phyloP scores from a whole-genome alignment of 2,113 vertebrate species.

The Micronycteris hirsuta region DNA sequence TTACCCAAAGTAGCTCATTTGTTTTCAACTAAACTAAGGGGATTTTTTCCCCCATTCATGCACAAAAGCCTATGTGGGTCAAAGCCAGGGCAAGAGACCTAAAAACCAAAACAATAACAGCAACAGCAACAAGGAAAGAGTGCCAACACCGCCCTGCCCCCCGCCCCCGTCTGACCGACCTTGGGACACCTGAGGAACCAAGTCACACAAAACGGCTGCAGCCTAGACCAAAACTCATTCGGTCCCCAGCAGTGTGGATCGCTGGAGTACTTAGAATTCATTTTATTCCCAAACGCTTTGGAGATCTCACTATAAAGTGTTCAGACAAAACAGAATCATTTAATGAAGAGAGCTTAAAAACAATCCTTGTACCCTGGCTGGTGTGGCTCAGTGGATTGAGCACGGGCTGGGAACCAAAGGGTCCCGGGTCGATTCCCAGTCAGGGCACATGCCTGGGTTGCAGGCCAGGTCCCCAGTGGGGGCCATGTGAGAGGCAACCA shows the following conservation, averaged over 20 bases:
- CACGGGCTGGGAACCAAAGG: too few species aligned
- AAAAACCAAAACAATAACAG: background rate
- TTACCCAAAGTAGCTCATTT: background rate
- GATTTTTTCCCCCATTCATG: background rate
- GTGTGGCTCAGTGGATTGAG: too few species aligned
- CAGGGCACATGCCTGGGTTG: too few species aligned
- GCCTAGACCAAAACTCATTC: background rate
- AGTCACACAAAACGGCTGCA: background rate
- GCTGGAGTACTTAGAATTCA: background rate
- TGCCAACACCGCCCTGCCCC: too few species aligned
- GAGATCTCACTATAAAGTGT: background rate
- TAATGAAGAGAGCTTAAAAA: constrained; percentile 14
- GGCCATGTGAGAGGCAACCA: too few species aligned
- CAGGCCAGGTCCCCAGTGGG: too few species aligned
- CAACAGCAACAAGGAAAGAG: background rate
- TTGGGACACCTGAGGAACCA: background rate
- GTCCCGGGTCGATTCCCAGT: too few species aligned
- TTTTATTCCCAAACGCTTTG: background rate
- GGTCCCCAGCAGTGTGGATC: background rate
- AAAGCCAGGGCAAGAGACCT: background rate
- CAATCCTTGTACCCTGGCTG: too few species aligned
- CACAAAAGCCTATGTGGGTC: background rate
- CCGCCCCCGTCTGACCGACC: fast-evolving
- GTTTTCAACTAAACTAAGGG: constrained; percentile 20
- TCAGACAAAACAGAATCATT: background rate